Evolutionary conservation across 2,113 vertebrate species (phyloP), one percentile per base, ranked within the genome.

Genomic region (Actenoides lindsayi): DNA sequence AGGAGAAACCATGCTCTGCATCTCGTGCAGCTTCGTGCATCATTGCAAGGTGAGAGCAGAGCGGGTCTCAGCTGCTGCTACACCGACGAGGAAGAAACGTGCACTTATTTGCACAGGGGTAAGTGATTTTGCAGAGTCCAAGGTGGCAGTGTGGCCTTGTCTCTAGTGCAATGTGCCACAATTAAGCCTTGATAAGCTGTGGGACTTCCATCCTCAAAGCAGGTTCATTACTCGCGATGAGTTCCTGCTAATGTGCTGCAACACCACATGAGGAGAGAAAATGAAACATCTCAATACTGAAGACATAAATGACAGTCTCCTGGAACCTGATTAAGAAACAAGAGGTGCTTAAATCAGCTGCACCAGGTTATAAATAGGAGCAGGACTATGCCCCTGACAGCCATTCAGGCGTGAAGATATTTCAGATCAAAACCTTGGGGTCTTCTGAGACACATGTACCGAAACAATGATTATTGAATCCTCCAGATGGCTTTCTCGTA

Each of bases 261-360:
- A 10, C 76, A 33, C 71, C 71, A 11, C 57, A 1, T 12, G 7
- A 42, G 59, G 65, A 56, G 31, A 5, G 86, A 17, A 65, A 37
- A 42, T 28, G 69, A 27, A 73, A 68, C 12, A 1, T 81, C 83
- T 28, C 77, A 17, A 30, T 59, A 59, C 53, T 11, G 50, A 35
- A 75, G 77, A 13, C 65, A 21, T 25, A 18, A 71, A 13, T 18
- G 67, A 11, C 67, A 56, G 77, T 14, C 67, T 90, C 41, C 70
- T 75, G 83, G 3, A 13, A 8, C 57, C 70, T 12, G 62, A n/a
- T 28, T 39, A 13, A 90, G 65, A 21, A 88, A 53, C 30, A 18
- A 69, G 86, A 60, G 83, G 75, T 44, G 75, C 75, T 84, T 65
- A 60, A 69, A 65, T 76, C 89, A 81, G 91, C 85, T 46, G 64